Conservation (phyloP, 2,888 invertebrate species). For the Dusona sp. region DNA sequence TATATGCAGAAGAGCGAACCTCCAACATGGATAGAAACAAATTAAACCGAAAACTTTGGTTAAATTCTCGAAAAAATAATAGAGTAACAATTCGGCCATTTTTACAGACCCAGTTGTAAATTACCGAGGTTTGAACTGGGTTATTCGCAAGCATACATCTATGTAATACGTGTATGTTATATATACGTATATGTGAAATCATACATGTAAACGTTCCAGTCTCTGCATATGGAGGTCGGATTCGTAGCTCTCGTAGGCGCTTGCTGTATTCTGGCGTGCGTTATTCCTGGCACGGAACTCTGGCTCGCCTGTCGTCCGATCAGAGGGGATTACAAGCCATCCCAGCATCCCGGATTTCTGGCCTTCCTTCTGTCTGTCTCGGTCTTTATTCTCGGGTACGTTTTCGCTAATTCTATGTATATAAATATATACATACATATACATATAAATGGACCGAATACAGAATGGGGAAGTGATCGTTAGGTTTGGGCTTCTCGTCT, state of each 20-base stretch:
- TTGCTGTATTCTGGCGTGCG: slow-evolving; percentile 88
- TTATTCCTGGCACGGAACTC: slow-evolving; percentile 88
- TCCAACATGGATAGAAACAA: not conserved
- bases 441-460: slow-evolving; percentile 1
- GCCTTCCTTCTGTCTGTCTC: slow-evolving; percentile 80
- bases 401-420: slow-evolving; percentile 59
- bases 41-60: not conserved
- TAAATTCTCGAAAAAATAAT: not conserved
- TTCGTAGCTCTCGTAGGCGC: slow-evolving; percentile 88
- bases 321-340: slow-evolving; percentile 79
- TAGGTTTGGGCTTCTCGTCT: slow-evolving; percentile 25
- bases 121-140: slow-evolving; percentile 49
- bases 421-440: slow-evolving; percentile 7
- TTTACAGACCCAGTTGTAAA: slow-evolving; percentile 16
- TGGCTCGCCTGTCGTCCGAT: slow-evolving; percentile 85
- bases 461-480: slow-evolving; percentile 30
- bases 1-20: not conserved
- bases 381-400: slow-evolving; percentile 82
- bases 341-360: slow-evolving; percentile 78
- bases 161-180: not conserved
- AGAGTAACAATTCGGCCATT: slow-evolving; percentile 1
- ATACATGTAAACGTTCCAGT: slow-evolving; percentile 85
- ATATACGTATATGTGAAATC: slow-evolving; percentile 24
- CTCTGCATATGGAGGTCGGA: slow-evolving; percentile 89
- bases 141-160: slow-evolving; percentile 44